Base-by-base conservation (phyloP, 2,113 vertebrate species). In the Macquaria australasica region DNA sequence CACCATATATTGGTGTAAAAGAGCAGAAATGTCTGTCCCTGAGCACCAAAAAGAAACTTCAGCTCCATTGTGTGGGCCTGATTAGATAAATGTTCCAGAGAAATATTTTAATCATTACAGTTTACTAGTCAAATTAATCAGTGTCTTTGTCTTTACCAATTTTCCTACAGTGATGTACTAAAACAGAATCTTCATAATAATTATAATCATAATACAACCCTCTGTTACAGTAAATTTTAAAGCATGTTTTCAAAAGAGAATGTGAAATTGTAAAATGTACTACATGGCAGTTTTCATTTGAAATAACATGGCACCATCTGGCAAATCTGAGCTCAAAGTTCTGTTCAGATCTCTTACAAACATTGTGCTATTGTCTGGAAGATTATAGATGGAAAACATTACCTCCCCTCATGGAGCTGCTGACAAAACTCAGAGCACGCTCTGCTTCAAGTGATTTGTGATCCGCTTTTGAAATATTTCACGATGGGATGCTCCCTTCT, bases 381-480 rank as follows among this genome's bases (percentile, higher is more conserved):
- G 45, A 83, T 67, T 34, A 68, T n/a, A 62, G 53, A 50, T 56
- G 11, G n/a, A 67, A 58, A 63, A 75, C 37, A 53, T 71, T 45
- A 48, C 45, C 78, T 31, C 37, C 37, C 23, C 45, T 48, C 28
- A 45, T 58, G 11, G 31, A 18, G 51, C 31, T 21, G 76, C 69
- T 70, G 64, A 21, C 45, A 67, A 85, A 78, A 70, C 74, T 43
- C 71, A 48, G 56, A 23, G 39, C 45, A 37, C 10, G 28, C 53
- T 74, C 53, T 15, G 41, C 75, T 11, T 70, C 15, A 8, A 41
- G 62, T 67, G 67, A 31, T 87, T 56, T 70, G 50, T 43, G 66
- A 82, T 79, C 34, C 77, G 63, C 80, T 78, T 80, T 81, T 55
- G 15, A 76, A 60, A 50, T 73, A 1, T 66, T 56, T 45, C 28